Evolutionary conservation across 2,888 invertebrate species (phyloP).

Genomic region (Chrysolina haemoptera): DNA sequence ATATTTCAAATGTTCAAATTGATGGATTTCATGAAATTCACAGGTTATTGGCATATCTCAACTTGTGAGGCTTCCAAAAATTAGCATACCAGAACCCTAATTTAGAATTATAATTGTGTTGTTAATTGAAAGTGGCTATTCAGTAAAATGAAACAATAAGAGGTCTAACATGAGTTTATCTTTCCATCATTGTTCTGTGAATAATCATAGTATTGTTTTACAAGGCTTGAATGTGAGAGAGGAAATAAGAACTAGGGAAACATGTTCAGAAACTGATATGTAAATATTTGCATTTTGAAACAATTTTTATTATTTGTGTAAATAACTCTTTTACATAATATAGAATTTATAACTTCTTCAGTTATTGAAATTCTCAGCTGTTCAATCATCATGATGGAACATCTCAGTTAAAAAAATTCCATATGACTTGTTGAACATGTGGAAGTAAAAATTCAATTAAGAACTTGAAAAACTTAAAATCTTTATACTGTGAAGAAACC

Average conservation of each 20-base stretch:
- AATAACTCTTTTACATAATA: too few species aligned
- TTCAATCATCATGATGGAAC: too few species aligned
- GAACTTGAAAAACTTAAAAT: too few species aligned
- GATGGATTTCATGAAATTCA: background rate
- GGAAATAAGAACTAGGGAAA: background rate
- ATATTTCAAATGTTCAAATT: too few species aligned
- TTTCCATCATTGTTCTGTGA: background rate
- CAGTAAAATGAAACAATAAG: background rate
- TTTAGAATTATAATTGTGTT: background rate
- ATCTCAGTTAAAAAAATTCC: too few species aligned
- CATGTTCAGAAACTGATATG: background rate
- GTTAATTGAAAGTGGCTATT: background rate
- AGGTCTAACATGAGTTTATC: background rate
- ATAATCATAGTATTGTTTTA: background rate
- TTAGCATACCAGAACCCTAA: background rate
- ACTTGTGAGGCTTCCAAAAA: background rate
- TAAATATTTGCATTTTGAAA: too few species aligned
- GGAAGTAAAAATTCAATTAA: too few species aligned
- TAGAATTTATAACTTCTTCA: too few species aligned
- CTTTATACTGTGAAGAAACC: too few species aligned
- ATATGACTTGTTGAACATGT: too few species aligned
- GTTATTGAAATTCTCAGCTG: too few species aligned
- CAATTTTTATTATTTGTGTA: too few species aligned
- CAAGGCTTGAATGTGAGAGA: background rate
- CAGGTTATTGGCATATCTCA: background rate